Base-by-base conservation (phyloP, 2,888 invertebrate genomes). In the Caenorhabditis angaria region DNA sequence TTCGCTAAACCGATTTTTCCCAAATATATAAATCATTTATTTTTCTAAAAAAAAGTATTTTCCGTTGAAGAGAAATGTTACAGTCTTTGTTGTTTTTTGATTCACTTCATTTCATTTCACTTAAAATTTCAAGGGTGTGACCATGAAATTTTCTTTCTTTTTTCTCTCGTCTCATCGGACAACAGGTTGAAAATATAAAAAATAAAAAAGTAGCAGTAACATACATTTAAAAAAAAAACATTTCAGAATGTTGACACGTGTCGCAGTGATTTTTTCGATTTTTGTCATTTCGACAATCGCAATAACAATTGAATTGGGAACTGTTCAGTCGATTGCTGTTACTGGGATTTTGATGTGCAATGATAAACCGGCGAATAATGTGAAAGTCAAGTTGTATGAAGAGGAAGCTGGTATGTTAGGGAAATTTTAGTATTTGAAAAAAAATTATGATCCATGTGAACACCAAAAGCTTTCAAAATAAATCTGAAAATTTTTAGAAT, bases 341-440 rank as follows among this genome's bases (percentile, higher is more conserved):
- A 80, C 66, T 28, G 85, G 85, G 53, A 67, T 71, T 54, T 71
- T 85, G 24, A 64, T 75, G 50, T 85, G 84, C 65, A 80, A 84
- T 70, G 82, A 80, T 61, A 63, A 77, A 51, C 82, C 83, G 28
- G 81, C 83, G 22, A 79, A 72, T 18, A 83, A 82, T 67, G 79
- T 83, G 29, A 84, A 85, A 70, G 82, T 85, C n/a, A 85, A 85
- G 75, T 68, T 85, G 29, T 85, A 84, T 64, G 85, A 84, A 57
- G 81, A 75, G 41, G 85, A 85, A 78, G 72, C 81, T 27, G 65
- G 78, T 77, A n/a, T 66, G 8, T 63, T 20, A 27, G 22, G 47
- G 20, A 18, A 47, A 5, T 10, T n/a, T 6, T 8, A 20, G n/a
- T 57, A 2, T 32, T 64, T 60, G 5, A 12, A n/a, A 14, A 20